Conservation (phyloP, 2,888 invertebrate genomes). For the Tubulanus polymorphus region DNA sequence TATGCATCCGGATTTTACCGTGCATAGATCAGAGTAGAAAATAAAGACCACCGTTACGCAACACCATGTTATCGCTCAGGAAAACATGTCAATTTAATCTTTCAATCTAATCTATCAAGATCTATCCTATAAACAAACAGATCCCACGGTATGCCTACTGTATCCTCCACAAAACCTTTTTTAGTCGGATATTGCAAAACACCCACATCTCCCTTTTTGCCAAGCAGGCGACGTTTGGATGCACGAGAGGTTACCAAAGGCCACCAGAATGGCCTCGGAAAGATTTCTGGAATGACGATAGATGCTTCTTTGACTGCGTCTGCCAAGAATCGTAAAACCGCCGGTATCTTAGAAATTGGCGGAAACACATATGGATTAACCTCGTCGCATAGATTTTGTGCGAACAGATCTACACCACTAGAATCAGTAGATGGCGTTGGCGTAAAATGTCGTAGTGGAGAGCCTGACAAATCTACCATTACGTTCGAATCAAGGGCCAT, state of each 20-base stretch:
- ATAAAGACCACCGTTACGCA: no score
- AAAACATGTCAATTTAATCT: no score
- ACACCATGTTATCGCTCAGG: no score
- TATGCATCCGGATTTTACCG: no score
- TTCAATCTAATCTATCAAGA: no score
- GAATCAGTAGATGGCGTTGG: constrained; percentile 4
- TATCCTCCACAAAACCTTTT: neutral
- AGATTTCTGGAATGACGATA: constrained; percentile 5
- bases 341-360: neutral
- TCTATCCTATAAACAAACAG: neutral
- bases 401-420: constrained; percentile 6
- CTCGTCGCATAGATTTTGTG: constrained; percentile 1
- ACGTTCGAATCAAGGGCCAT: constrained; percentile 8
- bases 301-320: neutral
- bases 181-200: neutral
- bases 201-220: neutral
- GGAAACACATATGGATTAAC: constrained; percentile 11
- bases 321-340: neutral
- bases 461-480: neutral
- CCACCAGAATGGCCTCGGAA: neutral
- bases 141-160: neutral
- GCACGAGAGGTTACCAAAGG: neutral
- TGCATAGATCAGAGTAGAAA: no score
- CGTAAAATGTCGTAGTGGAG: neutral
- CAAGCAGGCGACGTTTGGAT: neutral